Evolutionary conservation across 2,888 invertebrate genomes (phyloP).

Genomic region (Crematogaster levior): DNA sequence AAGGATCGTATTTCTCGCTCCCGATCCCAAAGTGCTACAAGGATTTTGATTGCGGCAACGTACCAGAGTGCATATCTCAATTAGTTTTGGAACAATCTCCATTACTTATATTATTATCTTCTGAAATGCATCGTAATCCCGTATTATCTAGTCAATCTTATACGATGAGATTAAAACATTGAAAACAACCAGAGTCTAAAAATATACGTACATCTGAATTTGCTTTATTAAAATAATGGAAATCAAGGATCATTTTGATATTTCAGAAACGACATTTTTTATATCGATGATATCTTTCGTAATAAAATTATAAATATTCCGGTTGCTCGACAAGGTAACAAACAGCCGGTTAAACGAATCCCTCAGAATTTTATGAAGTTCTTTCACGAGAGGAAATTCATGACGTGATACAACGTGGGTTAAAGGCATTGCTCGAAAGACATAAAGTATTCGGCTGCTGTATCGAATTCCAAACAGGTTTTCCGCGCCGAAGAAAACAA

Average conservation of each 20-base stretch:
- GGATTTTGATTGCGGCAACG: constrained; percentile 26
- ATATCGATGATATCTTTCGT: background rate
- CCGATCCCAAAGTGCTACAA: constrained; percentile 13
- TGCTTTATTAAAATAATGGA: constrained; percentile 24
- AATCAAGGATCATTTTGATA: constrained; percentile 21
- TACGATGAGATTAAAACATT: constrained; percentile 20
- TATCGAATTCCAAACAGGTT: constrained; percentile 57
- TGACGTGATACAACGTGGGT: constrained; percentile 44
- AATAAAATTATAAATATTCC: constrained; percentile 34
- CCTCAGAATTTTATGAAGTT: constrained; percentile 46
- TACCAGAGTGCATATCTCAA: constrained; percentile 40
- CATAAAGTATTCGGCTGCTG: constrained; percentile 49
- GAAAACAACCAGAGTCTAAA: background rate
- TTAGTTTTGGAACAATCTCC: constrained; percentile 51
- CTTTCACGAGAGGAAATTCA: constrained; percentile 42
- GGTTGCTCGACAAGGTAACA: background rate
- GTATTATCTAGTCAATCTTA: constrained; percentile 23
- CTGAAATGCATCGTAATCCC: constrained; percentile 25
- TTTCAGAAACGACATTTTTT: constrained; percentile 11
- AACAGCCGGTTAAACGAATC: constrained; percentile 20
- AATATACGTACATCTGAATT: background rate
- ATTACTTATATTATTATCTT: constrained; percentile 48
- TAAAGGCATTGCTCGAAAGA: constrained; percentile 48
- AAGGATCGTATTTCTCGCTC: constrained; percentile 24
- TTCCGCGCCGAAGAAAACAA: constrained; percentile 49